These are phyloP conservation scores for Mus pahari DNA, from an alignment of 2,113 vertebrate species.

Conservation along the genomic window DNA sequence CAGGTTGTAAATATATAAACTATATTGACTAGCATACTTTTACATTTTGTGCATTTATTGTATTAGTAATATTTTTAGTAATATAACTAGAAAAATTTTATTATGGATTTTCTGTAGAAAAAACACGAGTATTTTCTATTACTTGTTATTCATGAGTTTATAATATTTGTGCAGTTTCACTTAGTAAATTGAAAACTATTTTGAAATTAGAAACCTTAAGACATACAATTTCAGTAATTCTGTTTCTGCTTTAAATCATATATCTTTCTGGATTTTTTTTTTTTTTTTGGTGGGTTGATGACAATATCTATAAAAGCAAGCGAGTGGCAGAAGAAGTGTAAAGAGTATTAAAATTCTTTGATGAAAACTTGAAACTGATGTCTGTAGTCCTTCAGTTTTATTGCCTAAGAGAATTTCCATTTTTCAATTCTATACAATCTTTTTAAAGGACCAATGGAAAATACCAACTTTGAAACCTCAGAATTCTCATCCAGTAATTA, in stretches of 20 bases:
- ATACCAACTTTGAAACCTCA: conserved; percentile 10
- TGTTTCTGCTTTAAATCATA: background rate
- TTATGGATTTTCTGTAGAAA: background rate
- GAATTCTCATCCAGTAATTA: background rate
- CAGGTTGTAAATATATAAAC: background rate
- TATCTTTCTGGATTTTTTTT: background rate
- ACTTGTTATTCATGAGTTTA: background rate
- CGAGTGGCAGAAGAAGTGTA: background rate
- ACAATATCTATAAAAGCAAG: conserved; percentile 33
- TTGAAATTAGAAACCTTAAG: background rate
- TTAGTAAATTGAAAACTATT: background rate
- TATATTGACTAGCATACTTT: background rate
- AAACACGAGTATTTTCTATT: background rate
- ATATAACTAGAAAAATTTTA: background rate
- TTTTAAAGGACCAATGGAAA: conserved; percentile 57
- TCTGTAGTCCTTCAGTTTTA: conserved; percentile 40
- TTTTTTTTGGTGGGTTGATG: background rate
- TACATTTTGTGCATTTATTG: background rate
- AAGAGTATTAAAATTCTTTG: conserved; percentile 46
- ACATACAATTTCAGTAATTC: background rate
- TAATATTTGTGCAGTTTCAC: background rate
- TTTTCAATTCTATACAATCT: conserved; percentile 47
- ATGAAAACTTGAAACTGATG: conserved; percentile 52
- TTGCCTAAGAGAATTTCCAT: conserved; percentile 44
- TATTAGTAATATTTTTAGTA: background rate